These are phyloP conservation scores for Artibeus jamaicensis DNA, from an alignment of 2,797 vertebrate species.

Conservation along the genomic window DNA sequence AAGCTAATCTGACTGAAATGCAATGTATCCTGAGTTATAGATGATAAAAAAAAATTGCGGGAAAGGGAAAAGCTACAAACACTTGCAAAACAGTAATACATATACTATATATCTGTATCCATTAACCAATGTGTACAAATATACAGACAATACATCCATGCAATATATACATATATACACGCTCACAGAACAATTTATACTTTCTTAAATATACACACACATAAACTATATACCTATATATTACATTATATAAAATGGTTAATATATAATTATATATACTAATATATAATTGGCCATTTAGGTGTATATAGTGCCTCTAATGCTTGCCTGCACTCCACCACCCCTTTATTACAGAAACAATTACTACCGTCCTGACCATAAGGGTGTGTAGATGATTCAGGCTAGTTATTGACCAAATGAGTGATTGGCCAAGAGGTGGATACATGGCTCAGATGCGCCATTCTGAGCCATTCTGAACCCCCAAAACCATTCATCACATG, in stretches of 20 bases:
- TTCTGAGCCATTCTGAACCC: not conserved
- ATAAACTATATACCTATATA: not conserved
- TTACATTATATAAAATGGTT: not conserved
- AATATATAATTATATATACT: not conserved
- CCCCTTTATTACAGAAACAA: not conserved
- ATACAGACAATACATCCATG: not conserved
- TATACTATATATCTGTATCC: not conserved
- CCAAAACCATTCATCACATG: not conserved
- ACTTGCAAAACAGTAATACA: not conserved
- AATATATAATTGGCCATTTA: not conserved
- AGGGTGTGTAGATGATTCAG: not conserved
- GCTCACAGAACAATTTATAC: not conserved
- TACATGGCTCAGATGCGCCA: not conserved
- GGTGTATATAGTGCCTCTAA: not conserved
- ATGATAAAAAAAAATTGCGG: not conserved
- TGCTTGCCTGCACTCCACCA: not conserved
- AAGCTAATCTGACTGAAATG: not conserved
- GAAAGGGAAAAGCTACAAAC: not conserved
- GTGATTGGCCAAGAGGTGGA: not conserved
- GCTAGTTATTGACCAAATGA: not conserved
- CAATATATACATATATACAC: not conserved
- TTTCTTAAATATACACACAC: not conserved
- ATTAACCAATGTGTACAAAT: not conserved
- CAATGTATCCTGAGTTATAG: not conserved
- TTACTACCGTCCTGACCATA: not conserved